These are phyloP conservation scores for Drosophila triauraria DNA, from an alignment of 1,140 invertebrate genomes.

Conservation along the genomic window DNA sequence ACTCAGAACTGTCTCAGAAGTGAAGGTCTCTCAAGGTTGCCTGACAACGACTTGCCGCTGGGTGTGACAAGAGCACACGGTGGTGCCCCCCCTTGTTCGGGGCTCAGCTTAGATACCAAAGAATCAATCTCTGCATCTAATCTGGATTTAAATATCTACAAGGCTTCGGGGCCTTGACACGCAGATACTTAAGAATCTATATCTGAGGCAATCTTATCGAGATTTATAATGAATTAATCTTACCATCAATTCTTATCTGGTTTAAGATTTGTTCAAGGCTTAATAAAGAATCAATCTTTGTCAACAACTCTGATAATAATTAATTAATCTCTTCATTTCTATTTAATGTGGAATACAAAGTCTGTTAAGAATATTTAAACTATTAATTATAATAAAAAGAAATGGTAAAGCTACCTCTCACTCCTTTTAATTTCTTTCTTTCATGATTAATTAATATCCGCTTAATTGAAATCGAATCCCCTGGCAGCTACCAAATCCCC, in stretches of 20 bases:
- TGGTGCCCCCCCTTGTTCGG: constrained; percentile 3
- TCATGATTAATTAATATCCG: constrained; percentile 30
- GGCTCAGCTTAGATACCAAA: background rate
- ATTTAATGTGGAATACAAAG: too few species aligned
- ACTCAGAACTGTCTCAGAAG: constrained; percentile 63
- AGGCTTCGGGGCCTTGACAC: constrained; percentile 1
- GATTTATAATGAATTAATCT: constrained; percentile 3
- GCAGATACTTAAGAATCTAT: constrained; percentile 5
- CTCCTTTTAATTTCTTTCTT: background rate
- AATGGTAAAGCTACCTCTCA: background rate
- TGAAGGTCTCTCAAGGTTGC: constrained; percentile 68
- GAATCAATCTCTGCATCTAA: constrained; percentile 28
- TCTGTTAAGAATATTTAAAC: background rate
- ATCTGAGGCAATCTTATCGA: background rate
- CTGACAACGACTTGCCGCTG: constrained; percentile 5
- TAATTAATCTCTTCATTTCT: too few species aligned
- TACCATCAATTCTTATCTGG: constrained; percentile 2
- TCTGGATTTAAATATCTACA: constrained; percentile 21
- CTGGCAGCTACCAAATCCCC: constrained; percentile 8
- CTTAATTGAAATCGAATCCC: constrained; percentile 46
- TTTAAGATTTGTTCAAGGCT: background rate
- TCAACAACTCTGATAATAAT: too few species aligned
- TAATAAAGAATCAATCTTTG: background rate
- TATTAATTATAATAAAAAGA: background rate
- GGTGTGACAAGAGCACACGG: constrained; percentile 21